Conservation (phyloP, 1,140 invertebrate genomes). For the Diploscapter pachys region DNA sequence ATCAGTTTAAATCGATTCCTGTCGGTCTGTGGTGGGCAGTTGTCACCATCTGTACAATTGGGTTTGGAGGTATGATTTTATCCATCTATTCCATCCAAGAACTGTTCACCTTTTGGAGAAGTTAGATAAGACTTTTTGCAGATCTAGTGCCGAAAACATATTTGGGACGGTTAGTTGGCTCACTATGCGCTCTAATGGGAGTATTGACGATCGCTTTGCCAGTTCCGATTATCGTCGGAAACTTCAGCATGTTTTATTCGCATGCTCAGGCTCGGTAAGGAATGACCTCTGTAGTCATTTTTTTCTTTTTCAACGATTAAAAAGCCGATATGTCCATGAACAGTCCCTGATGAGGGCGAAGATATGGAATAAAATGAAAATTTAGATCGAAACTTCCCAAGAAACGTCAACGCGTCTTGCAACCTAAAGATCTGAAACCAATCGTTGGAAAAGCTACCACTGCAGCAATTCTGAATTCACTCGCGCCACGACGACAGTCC, state of each 20-base stretch:
- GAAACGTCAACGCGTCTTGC: slow-evolving; percentile 78
- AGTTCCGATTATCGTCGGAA: slow-evolving; percentile 86
- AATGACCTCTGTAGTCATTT: too few relatives aligned
- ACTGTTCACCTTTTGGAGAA: not conserved
- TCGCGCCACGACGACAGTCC: slow-evolving; percentile 13
- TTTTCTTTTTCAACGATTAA: slow-evolving; percentile 6
- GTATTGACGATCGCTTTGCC: slow-evolving; percentile 84
- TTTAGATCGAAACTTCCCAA: slow-evolving; percentile 78
- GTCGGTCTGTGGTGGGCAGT: slow-evolving; percentile 82
- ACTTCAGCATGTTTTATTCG: slow-evolving; percentile 88
- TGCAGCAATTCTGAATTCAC: slow-evolving; percentile 29
- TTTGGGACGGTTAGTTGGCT: slow-evolving; percentile 79
- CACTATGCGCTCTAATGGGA: slow-evolving; percentile 78
- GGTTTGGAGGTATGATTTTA: slow-evolving; percentile 45
- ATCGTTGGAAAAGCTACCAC: slow-evolving; percentile 32
- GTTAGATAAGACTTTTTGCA: not conserved
- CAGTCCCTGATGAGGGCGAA: not conserved
- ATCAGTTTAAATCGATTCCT: slow-evolving; percentile 93
- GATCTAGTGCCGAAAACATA: slow-evolving; percentile 73
- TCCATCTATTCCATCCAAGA: not conserved
- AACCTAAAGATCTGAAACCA: slow-evolving; percentile 41
- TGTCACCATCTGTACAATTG: slow-evolving; percentile 82
- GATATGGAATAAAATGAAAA: not conserved
- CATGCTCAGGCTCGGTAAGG: slow-evolving; percentile 76
- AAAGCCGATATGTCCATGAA: not conserved